Evolutionary conservation across 1,140 invertebrate genomes (phyloP), one percentile per base, ranked within the genome.

Genomic region (Cherax quadricarinatus): DNA sequence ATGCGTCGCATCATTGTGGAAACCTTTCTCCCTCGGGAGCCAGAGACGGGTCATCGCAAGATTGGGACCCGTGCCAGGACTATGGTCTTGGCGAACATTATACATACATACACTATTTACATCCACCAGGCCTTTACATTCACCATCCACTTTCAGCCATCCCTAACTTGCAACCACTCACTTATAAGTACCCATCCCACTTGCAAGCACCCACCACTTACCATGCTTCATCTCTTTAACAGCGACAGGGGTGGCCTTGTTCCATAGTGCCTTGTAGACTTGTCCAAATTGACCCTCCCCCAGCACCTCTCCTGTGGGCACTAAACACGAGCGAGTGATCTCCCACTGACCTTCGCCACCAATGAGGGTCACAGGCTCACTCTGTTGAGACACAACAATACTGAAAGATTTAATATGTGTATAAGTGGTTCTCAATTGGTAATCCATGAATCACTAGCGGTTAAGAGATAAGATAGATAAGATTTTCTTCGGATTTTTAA

Each of bases 151-250:
- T 60, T 10, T 2, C 57, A 60, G 0, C 0, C 62, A 21, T 5
- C 62, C 21, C 10, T 1, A 6, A 66, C 62, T 18, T 21, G 21
- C 21, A 21, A 66, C 4, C 14, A 10, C 62, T 0, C 62, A 14
- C 10, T 16, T 16, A 10, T 9, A 66, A 10, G 10, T 9, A 66
- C 53, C 12, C 10, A 66, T 16, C 62, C 62, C 62, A 18, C 14
- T 10, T 57, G 4, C 62, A 18, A 66, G 14, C 62, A 66, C 62
- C 62, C 62, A 66, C 5, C 62, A 66, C 62, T 21, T 4, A 66
- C 82, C 82, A 14, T 18, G 18, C 14, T 84, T 84, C 82, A 84
- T 60, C 24, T 30, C 4, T n/a, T 84, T 84, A 14, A 84, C 48
- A 4, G 82, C 82, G 12, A 84, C 82, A 0, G 10, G 21, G 0